Conservation (phyloP, 2,888 invertebrate species). For the Cephus pygmeus region DNA sequence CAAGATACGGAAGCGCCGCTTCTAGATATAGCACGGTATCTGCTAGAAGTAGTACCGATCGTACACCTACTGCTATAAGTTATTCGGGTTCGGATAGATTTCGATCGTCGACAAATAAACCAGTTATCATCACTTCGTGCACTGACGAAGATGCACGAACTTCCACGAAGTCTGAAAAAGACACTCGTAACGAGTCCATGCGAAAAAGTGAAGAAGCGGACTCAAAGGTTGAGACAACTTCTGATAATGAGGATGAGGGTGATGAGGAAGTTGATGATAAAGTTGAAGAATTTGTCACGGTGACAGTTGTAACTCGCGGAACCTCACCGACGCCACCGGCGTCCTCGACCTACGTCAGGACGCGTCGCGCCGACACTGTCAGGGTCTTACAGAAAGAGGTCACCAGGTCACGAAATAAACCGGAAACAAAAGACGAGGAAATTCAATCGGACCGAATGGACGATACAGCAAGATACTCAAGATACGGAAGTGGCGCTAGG, state of each 20-base stretch:
- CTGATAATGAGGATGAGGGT: constrained; percentile 25
- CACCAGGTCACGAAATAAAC: constrained; percentile 69
- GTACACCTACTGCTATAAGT: constrained; percentile 35
- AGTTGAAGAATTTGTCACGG: constrained; percentile 57
- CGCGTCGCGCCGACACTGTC: constrained; percentile 78
- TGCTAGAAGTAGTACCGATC: constrained; percentile 34
- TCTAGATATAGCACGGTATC: neutral
- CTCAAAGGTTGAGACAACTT: constrained; percentile 12
- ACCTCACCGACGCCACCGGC: constrained; percentile 83
- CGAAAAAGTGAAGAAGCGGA: constrained; percentile 20
- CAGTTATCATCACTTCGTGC: neutral
- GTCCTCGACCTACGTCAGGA: constrained; percentile 71
- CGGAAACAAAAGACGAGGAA: constrained; percentile 75
- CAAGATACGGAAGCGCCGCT: constrained; percentile 34
- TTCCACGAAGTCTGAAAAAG: constrained; percentile 8
- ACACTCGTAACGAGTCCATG: constrained; percentile 13
- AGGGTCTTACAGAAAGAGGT: constrained; percentile 79
- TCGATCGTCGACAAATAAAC: constrained; percentile 33
- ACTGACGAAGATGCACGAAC: constrained; percentile 31
- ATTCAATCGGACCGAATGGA: constrained; percentile 80
- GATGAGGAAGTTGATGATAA: constrained; percentile 10
- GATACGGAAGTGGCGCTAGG: constrained; percentile 71
- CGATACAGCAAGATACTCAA: constrained; percentile 74
- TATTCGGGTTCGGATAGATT: constrained; percentile 49
- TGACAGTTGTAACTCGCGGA: constrained; percentile 78